Evolutionary conservation across 2,797 vertebrate species (phyloP), one percentile per base, ranked within the genome.

Genomic region (Heteromormyrus szaboi): DNA sequence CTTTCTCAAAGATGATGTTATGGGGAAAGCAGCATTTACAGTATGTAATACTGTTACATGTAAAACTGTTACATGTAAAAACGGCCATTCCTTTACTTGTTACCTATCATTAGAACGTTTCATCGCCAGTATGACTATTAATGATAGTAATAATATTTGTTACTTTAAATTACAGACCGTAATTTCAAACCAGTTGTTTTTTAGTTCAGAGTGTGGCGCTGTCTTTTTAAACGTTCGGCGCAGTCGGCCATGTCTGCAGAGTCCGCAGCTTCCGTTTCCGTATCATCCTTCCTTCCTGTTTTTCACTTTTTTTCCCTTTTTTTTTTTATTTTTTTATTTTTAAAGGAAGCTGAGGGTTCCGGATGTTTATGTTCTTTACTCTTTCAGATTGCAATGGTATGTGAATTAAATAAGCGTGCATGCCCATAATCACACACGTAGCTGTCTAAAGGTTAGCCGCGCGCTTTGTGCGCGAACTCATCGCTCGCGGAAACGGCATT

Each of bases 221-320:
- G 94, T 93, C 29, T 4, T 94, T 96, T 96, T 96, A 96, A 96
- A 95, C 93, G 44, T 90, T 87, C 17, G 91, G 93, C 92, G 92
- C 93, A 91, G 91, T 88, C 92, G 90, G 93, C 93, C 93, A 93
- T 93, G 94, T 92, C 93, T 93, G 79, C 89, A 94, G 94, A 94
- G 95, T 93, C 94, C 92, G 93, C 94, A 95, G 94, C 92, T 93
- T 95, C 88, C 90, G 89, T 25, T 89, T 91, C 92, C 90, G 91
- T 65, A 53, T n/a, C 25, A 46, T 72, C 92, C 93, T 91, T 94
- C 81, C 95, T 96, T 95, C 95, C 95, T 95, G 95, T 94, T 95
- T 91, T 86, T 65, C 41, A 37, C 29, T n/a, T 87, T 62, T 87
- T 62, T 59, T 29, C 94, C 94, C 95, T 91, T 88, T 37, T 0